Conservation (phyloP, 2,797 vertebrate genomes). For the Pseudochirops corinnae region DNA sequence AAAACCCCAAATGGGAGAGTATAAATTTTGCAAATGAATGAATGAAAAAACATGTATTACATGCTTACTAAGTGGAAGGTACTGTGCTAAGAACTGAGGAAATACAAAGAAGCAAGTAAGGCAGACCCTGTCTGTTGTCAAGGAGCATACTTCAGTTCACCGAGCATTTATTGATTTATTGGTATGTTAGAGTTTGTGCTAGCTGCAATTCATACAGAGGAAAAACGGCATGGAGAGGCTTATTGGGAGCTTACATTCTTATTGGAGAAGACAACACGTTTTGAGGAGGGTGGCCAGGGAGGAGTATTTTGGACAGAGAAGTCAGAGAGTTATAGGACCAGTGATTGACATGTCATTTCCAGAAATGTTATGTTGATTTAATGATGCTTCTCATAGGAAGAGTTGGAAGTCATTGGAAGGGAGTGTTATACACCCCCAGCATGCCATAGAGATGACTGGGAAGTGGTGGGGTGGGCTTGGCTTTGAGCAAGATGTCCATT, state of each 20-base stretch:
- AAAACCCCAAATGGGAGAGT: background rate
- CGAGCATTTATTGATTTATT: background rate
- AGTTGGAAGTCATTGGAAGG: background rate
- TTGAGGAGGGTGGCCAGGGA: background rate
- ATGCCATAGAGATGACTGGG: background rate
- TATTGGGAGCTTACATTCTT: background rate
- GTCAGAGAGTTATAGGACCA: background rate
- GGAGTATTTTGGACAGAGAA: background rate
- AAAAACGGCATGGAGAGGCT: background rate
- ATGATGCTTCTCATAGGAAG: background rate
- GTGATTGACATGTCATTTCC: background rate
- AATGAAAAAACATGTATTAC: background rate
- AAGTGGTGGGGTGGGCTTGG: background rate
- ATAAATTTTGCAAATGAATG: background rate
- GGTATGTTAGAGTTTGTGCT: background rate
- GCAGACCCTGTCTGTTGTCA: background rate
- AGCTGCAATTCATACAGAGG: background rate
- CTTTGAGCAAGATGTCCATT: background rate
- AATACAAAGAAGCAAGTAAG: background rate
- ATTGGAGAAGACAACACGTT: background rate
- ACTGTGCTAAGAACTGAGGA: background rate
- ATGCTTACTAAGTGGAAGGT: background rate
- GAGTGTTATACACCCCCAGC: background rate
- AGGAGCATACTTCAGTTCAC: background rate
- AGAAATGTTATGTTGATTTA: background rate